Evolutionary conservation across 2,113 vertebrate genomes (phyloP).

Genomic region (Malaclemys terrapin): DNA sequence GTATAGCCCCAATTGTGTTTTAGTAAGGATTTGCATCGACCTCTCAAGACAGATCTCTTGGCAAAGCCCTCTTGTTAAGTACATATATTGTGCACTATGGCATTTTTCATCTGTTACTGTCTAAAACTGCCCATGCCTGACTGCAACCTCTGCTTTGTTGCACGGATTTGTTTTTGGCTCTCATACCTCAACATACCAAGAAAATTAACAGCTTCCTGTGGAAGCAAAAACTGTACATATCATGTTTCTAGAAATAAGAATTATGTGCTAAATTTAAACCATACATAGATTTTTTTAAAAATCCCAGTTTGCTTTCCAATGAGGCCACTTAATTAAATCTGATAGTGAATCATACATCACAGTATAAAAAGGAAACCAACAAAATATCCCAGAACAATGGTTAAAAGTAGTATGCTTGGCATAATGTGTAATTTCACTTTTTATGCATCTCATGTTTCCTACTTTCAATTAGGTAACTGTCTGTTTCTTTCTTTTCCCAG

Average conservation of each 20-base stretch:
- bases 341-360: not conserved
- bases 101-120: not conserved
- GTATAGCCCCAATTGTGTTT: not conserved
- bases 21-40: not conserved
- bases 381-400: not conserved
- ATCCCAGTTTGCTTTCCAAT: conserved; percentile 8
- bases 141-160: not conserved
- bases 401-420: not conserved
- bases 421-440: conserved; percentile 7
- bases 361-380: not conserved
- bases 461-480: conserved; percentile 26
- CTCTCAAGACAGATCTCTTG: not conserved
- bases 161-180: not conserved
- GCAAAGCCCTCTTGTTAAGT: not conserved
- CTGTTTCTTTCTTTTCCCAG: not conserved
- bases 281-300: not conserved
- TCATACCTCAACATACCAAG: not conserved
- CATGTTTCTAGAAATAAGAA: not conserved
- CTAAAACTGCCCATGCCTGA: not conserved
- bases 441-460: not conserved
- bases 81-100: not conserved
- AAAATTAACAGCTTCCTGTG: not conserved
- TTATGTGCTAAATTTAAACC: not conserved
- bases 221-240: not conserved
- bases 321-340: not conserved